phyloP scores from a whole-genome alignment of 2,113 vertebrate species.

The Camelus bactrianus region DNA sequence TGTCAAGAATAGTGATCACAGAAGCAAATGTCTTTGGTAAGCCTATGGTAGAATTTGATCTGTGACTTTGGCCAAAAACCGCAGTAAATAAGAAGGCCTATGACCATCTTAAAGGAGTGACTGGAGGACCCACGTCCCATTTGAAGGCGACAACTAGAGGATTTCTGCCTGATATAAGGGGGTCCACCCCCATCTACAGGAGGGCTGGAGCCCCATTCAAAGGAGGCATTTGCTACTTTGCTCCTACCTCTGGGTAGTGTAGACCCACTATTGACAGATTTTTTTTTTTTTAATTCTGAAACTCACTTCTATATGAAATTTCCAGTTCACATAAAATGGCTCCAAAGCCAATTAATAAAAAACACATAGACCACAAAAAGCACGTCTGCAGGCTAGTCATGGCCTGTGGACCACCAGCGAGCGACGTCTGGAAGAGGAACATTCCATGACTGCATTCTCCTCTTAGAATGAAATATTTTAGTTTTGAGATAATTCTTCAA shows the following conservation, averaged over 20 bases:
- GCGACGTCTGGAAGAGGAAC: not conserved
- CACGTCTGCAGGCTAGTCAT: not conserved
- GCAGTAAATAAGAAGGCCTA: not conserved
- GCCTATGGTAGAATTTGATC: not conserved
- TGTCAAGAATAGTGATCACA: not conserved
- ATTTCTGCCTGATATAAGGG: not conserved
- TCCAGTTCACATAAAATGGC: not conserved
- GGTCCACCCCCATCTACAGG: no score
- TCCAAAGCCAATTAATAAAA: not conserved
- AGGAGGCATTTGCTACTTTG: not conserved
- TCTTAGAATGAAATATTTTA: slow-evolving; percentile 50
- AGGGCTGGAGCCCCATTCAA: not conserved
- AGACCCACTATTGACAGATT: not conserved
- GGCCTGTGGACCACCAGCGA: not conserved
- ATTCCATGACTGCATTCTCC: not conserved
- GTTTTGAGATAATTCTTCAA: slow-evolving; percentile 59
- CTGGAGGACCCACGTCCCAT: not conserved
- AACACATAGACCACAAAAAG: not conserved
- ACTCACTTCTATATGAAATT: slow-evolving; percentile 20
- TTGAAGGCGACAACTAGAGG: not conserved
- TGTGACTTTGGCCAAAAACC: not conserved
- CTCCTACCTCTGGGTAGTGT: not conserved
- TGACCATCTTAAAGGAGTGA: not conserved
- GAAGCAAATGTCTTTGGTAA: not conserved
- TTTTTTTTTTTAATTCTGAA: not conserved